Conservation (phyloP, 30 jellyfish, hydroid and myxozoan species). For the Aurelia coerulea region DNA sequence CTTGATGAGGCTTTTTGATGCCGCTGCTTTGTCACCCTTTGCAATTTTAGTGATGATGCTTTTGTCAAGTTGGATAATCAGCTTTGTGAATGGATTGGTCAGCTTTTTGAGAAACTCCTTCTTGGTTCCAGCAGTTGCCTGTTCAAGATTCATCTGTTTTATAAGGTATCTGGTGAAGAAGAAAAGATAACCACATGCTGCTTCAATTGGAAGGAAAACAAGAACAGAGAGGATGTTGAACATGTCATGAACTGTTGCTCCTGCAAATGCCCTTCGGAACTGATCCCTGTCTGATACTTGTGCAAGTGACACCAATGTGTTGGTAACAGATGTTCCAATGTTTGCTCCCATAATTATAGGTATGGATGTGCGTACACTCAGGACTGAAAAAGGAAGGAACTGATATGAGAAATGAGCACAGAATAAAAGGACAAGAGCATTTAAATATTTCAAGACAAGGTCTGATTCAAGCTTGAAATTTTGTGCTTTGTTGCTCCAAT, state of each 20-base stretch:
- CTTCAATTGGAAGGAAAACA: constrained; percentile 87
- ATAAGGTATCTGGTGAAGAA: constrained; percentile 66
- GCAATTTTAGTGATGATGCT: constrained; percentile 88
- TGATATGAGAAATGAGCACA: no score
- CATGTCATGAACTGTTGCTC: constrained; percentile 96
- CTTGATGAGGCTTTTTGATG: constrained; percentile 74
- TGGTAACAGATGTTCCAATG: constrained; percentile 94
- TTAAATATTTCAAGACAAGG: no score
- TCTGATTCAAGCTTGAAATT: no score
- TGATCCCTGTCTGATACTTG: constrained; percentile 88
- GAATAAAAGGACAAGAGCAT: no score
- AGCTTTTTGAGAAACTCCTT: constrained; percentile 78
- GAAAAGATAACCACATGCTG: constrained; percentile 68
- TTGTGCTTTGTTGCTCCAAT: no score
- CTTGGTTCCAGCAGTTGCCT: constrained; percentile 37
- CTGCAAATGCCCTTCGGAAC: constrained; percentile 96
- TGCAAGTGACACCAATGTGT: constrained; percentile 90
- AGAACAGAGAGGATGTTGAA: constrained; percentile 85
- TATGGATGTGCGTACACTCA: constrained; percentile 84
- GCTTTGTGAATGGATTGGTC: constrained; percentile 88
- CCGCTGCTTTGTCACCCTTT: constrained; percentile 86
- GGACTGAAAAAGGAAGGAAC: constrained; percentile 39
- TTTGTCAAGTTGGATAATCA: constrained; percentile 84
- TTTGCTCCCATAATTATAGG: constrained; percentile 98
- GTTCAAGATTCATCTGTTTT: constrained; percentile 39